These are phyloP conservation scores for Mandrillus leucophaeus DNA, from an alignment of 2,113 vertebrate species.

Conservation along the genomic window DNA sequence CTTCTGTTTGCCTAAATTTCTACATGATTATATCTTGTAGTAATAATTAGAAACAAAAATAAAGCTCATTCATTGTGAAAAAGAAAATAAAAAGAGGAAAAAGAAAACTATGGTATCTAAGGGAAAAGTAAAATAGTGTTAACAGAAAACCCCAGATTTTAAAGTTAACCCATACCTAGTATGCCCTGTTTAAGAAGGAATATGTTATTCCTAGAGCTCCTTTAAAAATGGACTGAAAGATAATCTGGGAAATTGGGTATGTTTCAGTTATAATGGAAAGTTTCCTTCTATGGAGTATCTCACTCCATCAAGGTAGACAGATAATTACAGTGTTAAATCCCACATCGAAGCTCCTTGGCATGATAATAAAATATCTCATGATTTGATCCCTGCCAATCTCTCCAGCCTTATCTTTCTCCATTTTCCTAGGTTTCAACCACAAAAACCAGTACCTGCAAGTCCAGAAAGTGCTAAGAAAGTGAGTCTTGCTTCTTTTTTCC, in stretches of 20 bases:
- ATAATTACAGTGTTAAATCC: background rate
- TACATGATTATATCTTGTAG: background rate
- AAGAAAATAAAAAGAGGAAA: background rate
- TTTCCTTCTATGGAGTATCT: background rate
- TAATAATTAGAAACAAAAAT: background rate
- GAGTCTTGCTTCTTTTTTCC: background rate
- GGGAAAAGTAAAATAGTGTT: too few species aligned
- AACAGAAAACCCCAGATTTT: background rate
- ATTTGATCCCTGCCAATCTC: background rate
- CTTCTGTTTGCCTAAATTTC: background rate
- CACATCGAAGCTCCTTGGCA: background rate
- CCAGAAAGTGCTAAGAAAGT: background rate
- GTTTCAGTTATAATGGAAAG: background rate
- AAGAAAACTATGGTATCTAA: background rate
- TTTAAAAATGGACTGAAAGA: conserved; percentile 2
- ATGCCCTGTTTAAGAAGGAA: conserved; percentile 19
- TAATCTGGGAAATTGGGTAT: background rate
- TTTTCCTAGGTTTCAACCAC: background rate
- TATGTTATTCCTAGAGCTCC: background rate
- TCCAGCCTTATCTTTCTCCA: background rate
- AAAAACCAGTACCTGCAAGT: background rate
- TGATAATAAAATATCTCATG: background rate
- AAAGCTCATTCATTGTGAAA: background rate
- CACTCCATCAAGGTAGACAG: background rate
- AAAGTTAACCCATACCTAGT: background rate